Percentiles rank a stretch among this genome's conserved stretches.
Evolutionary conservation across 2,888 invertebrate species (phyloP).

Genomic region (Plusia festucae): DNA sequence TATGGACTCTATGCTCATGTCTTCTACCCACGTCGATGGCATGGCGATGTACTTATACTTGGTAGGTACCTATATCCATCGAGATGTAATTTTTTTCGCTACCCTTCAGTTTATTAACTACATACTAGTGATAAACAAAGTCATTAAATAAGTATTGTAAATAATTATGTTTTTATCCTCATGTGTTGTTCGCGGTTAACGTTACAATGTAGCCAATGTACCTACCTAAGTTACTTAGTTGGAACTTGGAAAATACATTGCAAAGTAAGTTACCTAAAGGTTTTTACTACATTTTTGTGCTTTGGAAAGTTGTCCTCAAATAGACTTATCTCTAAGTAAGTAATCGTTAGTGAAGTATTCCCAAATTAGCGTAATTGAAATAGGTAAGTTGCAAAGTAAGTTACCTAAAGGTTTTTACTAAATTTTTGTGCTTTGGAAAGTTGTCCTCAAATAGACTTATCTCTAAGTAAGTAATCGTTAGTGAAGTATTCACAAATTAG

Average conservation of each 20-base stretch:
- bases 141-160: slow-evolving; percentile 19
- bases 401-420: not conserved
- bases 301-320: not conserved
- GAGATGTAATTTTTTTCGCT: not conserved
- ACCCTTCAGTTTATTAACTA: slow-evolving; percentile 11
- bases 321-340: not conserved
- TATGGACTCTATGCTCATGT: too few relatives aligned
- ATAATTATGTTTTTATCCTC: slow-evolving; percentile 43
- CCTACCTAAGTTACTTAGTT: slow-evolving; percentile 16
- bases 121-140: slow-evolving; percentile 29
- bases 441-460: not conserved
- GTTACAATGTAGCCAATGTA: slow-evolving; percentile 10
- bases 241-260: not conserved
- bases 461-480: too few relatives aligned
- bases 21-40: too few relatives aligned
- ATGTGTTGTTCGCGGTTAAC: slow-evolving; percentile 31
- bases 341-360: too few relatives aligned
- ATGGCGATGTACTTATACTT: too few relatives aligned
- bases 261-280: not conserved
- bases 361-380: too few relatives aligned
- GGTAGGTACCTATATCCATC: not conserved
- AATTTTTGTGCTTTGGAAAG: not conserved
- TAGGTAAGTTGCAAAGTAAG: too few relatives aligned
- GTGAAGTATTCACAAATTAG: too few relatives aligned
- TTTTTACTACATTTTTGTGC: not conserved